Evolutionary conservation across 2,113 vertebrate genomes (phyloP).

Genomic region (Xiphophorus maculatus): DNA sequence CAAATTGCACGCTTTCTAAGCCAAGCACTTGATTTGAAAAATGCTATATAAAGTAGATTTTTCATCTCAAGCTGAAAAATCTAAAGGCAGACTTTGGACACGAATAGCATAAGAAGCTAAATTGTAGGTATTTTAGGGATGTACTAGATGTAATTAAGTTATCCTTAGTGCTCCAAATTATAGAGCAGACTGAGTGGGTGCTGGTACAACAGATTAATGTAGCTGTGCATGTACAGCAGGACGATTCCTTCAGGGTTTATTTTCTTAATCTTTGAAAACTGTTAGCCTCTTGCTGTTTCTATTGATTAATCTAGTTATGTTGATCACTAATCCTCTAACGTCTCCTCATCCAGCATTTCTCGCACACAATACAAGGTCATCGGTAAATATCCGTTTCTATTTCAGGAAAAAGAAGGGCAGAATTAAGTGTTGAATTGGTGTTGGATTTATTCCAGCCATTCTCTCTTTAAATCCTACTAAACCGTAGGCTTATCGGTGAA

Average conservation of each 20-base stretch:
- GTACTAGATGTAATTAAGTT: background rate
- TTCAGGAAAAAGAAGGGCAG: too few relatives aligned
- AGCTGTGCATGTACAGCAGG: background rate
- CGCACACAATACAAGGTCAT: too few relatives aligned
- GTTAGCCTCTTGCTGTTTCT: background rate
- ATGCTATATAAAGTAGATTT: too few relatives aligned
- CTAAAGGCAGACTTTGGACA: too few relatives aligned
- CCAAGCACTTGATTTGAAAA: too few relatives aligned
- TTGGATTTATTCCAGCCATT: background rate
- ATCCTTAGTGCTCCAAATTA: constrained; percentile 1
- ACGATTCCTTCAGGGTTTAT: background rate
- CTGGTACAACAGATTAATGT: constrained; percentile 1
- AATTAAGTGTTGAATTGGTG: too few relatives aligned
- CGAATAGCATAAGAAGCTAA: too few relatives aligned
- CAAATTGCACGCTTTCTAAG: too few relatives aligned
- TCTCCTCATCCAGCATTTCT: background rate
- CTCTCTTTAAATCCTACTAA: constrained; percentile 7
- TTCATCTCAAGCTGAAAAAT: too few relatives aligned
- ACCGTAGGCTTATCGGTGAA: constrained; percentile 21
- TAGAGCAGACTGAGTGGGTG: rapidly evolving
- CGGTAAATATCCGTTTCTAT: too few relatives aligned
- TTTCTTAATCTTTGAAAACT: constrained; percentile 5
- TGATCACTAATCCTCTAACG: background rate
- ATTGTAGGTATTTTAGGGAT: background rate
- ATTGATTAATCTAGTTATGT: background rate